Percentiles rank a stretch among this genome's conserved stretches.
Conservation (phyloP, 2,113 vertebrate species). For the Condylura cristata region DNA sequence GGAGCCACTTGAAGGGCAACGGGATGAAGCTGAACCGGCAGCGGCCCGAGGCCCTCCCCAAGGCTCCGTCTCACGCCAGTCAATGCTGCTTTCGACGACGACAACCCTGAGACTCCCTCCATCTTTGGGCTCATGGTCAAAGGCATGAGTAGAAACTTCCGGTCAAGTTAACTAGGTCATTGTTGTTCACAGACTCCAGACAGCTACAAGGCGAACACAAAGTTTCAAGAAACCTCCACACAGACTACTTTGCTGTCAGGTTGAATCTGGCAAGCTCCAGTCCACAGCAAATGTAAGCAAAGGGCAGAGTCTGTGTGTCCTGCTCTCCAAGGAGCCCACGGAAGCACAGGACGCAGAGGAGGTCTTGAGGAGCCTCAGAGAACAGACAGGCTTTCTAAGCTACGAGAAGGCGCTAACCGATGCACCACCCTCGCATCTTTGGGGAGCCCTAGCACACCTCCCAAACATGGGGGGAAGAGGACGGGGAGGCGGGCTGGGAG, state of each 20-base stretch:
- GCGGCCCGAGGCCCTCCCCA: background rate
- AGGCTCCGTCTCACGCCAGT: background rate
- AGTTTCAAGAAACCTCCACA: slow-evolving; percentile 29
- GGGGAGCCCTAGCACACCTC: background rate
- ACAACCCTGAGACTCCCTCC: background rate
- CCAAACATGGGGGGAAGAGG: background rate
- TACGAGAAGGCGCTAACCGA: background rate
- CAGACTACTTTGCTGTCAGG: slow-evolving; percentile 11
- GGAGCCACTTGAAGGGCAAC: background rate
- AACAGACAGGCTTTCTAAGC: background rate
- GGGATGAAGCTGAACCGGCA: background rate
- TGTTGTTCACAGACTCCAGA: background rate
- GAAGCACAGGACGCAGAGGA: background rate
- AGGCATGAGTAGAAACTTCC: background rate
- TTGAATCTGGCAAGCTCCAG: background rate
- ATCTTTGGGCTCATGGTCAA: background rate
- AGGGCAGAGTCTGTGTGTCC: background rate
- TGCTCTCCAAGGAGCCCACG: background rate
- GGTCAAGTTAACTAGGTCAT: background rate
- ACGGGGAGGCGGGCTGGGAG: background rate
- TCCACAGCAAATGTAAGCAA: background rate
- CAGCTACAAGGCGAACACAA: background rate
- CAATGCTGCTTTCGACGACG: background rate
- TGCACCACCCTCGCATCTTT: background rate
- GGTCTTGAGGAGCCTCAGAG: background rate